Percentiles rank a stretch among this genome's conserved stretches.
Conservation (phyloP, 2,113 vertebrate species). For the Tiliqua scincoides region DNA sequence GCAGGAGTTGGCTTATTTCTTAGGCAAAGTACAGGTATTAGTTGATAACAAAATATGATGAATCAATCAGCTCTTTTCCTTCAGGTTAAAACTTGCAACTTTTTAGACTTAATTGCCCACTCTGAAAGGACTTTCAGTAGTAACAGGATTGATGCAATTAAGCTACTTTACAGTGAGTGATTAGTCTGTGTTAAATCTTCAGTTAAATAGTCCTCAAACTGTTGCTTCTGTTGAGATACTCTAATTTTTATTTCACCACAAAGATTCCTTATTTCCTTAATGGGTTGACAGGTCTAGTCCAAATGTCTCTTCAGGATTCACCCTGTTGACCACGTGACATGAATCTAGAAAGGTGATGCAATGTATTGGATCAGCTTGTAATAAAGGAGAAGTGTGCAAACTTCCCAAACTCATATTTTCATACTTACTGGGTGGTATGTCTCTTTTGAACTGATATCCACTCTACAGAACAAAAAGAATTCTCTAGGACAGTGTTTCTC, state of each 20-base stretch:
- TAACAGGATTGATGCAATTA: not conserved
- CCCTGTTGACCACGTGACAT: not conserved
- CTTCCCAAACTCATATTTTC: too few relatives aligned
- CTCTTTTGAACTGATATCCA: too few relatives aligned
- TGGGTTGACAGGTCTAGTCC: not conserved
- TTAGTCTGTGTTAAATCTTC: not conserved
- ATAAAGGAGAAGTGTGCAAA: not conserved
- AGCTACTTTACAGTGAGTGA: not conserved
- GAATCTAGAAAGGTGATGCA: not conserved
- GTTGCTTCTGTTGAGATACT: not conserved
- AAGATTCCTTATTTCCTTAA: not conserved
- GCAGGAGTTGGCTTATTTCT: too few relatives aligned
- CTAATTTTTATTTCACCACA: not conserved
- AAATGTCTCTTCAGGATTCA: not conserved
- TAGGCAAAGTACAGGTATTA: not conserved
- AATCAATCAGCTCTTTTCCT: not conserved
- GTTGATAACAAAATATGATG: not conserved
- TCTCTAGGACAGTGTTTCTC: too few relatives aligned
- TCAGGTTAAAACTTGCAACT: not conserved
- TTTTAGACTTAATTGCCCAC: not conserved
- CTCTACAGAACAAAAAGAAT: too few relatives aligned
- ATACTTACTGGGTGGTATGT: too few relatives aligned
- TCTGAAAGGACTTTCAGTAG: not conserved
- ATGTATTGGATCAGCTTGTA: not conserved
- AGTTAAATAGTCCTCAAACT: slow-evolving; percentile 18